phyloP scores from a whole-genome alignment of 2,113 vertebrate genomes.

The Daubentonia madagascariensis region DNA sequence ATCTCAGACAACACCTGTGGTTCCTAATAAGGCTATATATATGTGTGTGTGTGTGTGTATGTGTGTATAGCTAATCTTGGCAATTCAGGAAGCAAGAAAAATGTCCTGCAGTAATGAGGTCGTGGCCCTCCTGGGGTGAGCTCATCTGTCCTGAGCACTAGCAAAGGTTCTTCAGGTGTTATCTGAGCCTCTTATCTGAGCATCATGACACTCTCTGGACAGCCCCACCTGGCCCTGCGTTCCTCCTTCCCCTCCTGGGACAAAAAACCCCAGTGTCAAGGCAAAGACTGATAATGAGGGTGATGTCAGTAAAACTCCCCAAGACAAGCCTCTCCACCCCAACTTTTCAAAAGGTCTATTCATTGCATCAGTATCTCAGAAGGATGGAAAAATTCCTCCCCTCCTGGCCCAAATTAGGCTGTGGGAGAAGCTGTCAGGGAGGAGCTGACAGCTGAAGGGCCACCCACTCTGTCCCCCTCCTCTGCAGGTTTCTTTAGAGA shows the following conservation, averaged over 20 bases:
- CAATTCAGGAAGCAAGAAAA: neutral
- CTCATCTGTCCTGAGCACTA: accelerated
- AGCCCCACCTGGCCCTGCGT: accelerated
- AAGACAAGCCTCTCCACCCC: neutral
- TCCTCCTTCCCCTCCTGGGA: neutral
- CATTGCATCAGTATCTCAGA: neutral
- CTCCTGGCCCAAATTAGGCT: neutral
- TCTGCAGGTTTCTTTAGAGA: neutral
- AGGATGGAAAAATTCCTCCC: neutral
- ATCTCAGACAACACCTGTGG: neutral
- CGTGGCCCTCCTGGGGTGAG: neutral
- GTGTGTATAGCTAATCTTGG: accelerated
- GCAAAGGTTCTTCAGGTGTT: neutral
- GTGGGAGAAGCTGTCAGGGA: too few relatives aligned
- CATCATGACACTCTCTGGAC: accelerated
- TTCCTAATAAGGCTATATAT: neutral
- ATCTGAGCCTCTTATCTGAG: too few relatives aligned
- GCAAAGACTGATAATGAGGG: neutral
- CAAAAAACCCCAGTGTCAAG: neutral
- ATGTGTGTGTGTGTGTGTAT: too few relatives aligned
- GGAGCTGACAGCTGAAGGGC: neutral
- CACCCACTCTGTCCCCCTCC: too few relatives aligned
- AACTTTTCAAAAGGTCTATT: neutral
- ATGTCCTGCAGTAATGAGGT: neutral
- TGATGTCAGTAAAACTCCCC: neutral